Evolutionary conservation across 2,797 vertebrate genomes (phyloP).

Genomic region (Peromyscus melanophrys): DNA sequence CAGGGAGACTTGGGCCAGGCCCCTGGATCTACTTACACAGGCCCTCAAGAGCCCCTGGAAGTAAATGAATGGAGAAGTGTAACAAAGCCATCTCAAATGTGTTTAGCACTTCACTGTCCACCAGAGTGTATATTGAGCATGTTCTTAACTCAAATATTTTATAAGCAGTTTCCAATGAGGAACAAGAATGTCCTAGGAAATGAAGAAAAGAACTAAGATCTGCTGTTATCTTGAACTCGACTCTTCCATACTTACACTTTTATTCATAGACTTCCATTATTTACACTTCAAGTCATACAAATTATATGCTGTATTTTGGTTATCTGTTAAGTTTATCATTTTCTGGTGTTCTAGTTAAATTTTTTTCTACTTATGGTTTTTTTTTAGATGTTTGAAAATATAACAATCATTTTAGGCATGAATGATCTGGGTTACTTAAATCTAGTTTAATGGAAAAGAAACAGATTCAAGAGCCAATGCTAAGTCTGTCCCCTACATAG

Average conservation of each 20-base stretch:
- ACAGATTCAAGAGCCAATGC: background rate
- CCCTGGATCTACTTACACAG: background rate
- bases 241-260: background rate
- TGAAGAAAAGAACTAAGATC: background rate
- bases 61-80: background rate
- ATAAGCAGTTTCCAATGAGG: constrained; percentile 4
- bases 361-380: constrained; percentile 14
- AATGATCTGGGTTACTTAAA: background rate
- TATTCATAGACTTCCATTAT: background rate
- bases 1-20: background rate
- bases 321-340: constrained; percentile 13
- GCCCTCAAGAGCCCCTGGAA: background rate
- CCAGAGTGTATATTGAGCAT: background rate
- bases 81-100: background rate
- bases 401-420: background rate
- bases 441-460: background rate
- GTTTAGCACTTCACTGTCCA: background rate
- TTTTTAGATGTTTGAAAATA: background rate
- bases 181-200: background rate
- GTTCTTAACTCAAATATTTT: constrained; percentile 38
- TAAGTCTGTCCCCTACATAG: background rate
- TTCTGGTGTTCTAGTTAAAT: constrained; percentile 11
- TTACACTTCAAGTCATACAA: background rate
- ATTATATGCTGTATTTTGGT: background rate
- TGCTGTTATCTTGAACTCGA: background rate